Percentiles rank a stretch among this genome's conserved stretches.
These are phyloP conservation scores for Sardinella longiceps DNA, from an alignment of 2,797 vertebrate genomes.

Conservation along the genomic window DNA sequence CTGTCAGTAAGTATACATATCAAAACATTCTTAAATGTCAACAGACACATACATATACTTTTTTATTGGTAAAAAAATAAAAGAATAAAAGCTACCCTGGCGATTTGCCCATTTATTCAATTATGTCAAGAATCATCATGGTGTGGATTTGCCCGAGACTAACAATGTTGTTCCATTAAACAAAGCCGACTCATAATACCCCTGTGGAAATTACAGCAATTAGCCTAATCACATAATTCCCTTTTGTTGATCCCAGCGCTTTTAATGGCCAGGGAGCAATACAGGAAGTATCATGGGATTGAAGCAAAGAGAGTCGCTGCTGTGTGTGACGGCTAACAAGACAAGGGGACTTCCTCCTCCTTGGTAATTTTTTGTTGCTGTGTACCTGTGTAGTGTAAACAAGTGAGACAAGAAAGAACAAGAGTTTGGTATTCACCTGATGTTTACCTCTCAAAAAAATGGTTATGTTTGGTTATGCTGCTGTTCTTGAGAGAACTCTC, in stretches of 20 bases:
- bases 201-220: constrained; percentile 52
- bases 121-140: constrained; percentile 51
- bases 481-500: background rate
- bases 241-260: constrained; percentile 45
- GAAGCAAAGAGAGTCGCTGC: background rate
- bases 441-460: too few relatives aligned
- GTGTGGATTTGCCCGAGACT: constrained; percentile 39
- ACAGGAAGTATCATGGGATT: background rate
- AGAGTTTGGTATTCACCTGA: background rate
- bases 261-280: constrained; percentile 40
- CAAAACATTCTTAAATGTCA: background rate
- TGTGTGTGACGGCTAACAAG: background rate
- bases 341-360: background rate
- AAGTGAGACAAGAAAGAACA: background rate
- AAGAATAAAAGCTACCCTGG: constrained; percentile 38
- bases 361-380: background rate
- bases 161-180: constrained; percentile 54
- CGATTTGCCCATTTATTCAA: constrained; percentile 46
- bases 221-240: constrained; percentile 51
- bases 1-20: background rate
- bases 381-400: background rate
- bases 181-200: constrained; percentile 48
- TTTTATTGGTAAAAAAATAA: constrained; percentile 29
- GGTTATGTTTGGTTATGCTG: background rate
- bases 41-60: background rate